Base-by-base conservation (phyloP, 2,113 vertebrate genomes). In the Apteryx owenii region DNA sequence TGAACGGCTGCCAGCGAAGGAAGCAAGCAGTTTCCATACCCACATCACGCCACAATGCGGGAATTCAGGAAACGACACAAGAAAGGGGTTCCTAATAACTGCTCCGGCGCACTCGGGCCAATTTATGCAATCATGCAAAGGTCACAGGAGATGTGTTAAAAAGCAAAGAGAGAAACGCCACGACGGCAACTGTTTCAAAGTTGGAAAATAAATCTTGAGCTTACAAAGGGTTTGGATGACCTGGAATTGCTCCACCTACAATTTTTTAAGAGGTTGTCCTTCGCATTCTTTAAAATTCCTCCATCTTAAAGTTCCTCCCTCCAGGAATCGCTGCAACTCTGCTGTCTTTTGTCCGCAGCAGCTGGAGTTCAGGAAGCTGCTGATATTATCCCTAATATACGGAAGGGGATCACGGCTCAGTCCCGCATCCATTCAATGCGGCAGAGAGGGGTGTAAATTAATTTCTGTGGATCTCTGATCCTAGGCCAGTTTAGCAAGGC, bases 1-100 rank as follows among this genome's bases (percentile, higher is more conserved):
- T 91, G 93, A 95, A 89, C 8, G 12, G 86, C 92, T 90, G 96
- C 97, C 96, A 95, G 92, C 0, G 7, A 92, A 97, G 96, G 97
- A 97, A 97, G 83, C 53, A 0, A 96, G 96, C 91, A 76, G 87
- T 96, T 98, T 97, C 97, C 95, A 97, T 31, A 92, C 96, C 95
- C 91, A 97, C 97, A 97, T 96, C 97, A 95, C 88, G 71, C 97
- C 94, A 95, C 94, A 96, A 96, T 88, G 97, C 96, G 96, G 94
- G 96, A 96, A 96, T 96, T 95, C 97, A 98, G 97, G 97, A 98
- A 98, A 97, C 92, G 75, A 62, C 96, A 95, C 88, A 90, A 96
- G 96, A 96, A 97, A 96, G 65, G 87, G 84, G 91, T 54, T 95
- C 83, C 93, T 85, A 80, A 75, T 38, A 97, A 88, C 92, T 70